Evolutionary conservation across 1,140 invertebrate species (phyloP), one percentile per base, ranked within the genome.

Genomic region (Drosophila grimshawi): DNA sequence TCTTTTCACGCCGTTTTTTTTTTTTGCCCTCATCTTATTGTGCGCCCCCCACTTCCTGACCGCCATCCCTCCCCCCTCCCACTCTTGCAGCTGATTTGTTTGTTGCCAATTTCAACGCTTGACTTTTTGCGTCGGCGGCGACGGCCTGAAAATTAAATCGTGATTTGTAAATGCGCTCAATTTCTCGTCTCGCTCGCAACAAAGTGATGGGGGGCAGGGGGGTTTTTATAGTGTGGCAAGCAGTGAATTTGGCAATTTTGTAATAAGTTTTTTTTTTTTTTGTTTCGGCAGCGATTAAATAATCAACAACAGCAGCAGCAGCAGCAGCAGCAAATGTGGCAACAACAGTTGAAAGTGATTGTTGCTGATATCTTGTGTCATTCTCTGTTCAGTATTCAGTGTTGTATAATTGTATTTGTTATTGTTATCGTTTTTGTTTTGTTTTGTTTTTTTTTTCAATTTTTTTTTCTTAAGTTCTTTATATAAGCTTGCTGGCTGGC

Each of bases 131-230:
- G 71, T 77, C 64, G 69, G 67, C 68, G 67, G 52, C 33, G 59
- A 43, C 51, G 11, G 43, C n/a, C 69, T 72, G 68, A 67, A 86
- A 86, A 86, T 88, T 86, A 88, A 86, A 86, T 86, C 83, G 83
- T 86, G 83, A 86, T 86, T 86, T 86, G 83, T 86, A 86, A 86
- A 86, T 86, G 83, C 83, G 86, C 83, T 86, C 83, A 86, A 88
- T 88, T 83, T 86, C 88, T 88, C 72, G 79, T 86, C 76, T 79
- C 78, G 75, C 78, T 62, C 27, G 51, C 33, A 32, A 7, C 10
- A 19, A 32, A 11, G n/a, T 6, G 33, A 8, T 64, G 45, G 51
- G 52, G 32, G 46, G 30, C 19, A 19, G 29, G 35, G 5, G 41
- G 51, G 4, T 10, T 19, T 19, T 19, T 19, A 19, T 19, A 19